Evolutionary conservation across 1,140 invertebrate genomes (phyloP), one percentile per base, ranked within the genome.

Genomic region (Microvelia longipes): DNA sequence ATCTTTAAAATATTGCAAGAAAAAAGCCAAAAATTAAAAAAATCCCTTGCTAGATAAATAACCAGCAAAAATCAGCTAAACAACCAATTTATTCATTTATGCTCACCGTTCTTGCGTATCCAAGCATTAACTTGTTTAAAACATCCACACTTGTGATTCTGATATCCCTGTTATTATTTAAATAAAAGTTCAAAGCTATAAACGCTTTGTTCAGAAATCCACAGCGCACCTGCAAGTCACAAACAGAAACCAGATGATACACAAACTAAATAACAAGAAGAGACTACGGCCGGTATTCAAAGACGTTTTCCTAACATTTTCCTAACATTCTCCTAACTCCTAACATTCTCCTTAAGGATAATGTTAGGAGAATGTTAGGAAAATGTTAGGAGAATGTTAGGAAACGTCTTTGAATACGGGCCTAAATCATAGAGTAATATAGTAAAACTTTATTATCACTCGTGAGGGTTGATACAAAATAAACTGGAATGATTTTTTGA

Each of bases 161-260:
- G 19, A 68, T 15, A 35, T 71, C 66, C 15, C 25, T 65, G 0
- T 68, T 68, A 2, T 65, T 70, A 24, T 66, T 63, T 19, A 71
- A 27, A 64, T 77, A 77, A 65, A 72, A 75, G 14, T 69, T 69
- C n/a, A 78, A 61, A 1, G 76, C 72, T 61, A 19, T 69, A n/a
- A 74, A 71, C 1, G 69, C 77, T 30, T 69, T 65, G 30, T 71
- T 72, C 13, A 75, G 28, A 25, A 72, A 64, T 2, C 70, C 70
- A 71, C 72, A 73, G 30, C 63, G 72, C n/a, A 73, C 70, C 74
- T 75, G 69, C 2, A 69, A 71, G 1, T 29, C 26, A 25, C 25
- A 69, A 26, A 30, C 13, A 61, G 19, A 24, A 2, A 50, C 15
- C 26, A 26, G n/a, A 19, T 13, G 2, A 70, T 27, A 67, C 28